Conservation (phyloP, 2,797 vertebrate genomes). For the Kryptolebias ocellatus region DNA sequence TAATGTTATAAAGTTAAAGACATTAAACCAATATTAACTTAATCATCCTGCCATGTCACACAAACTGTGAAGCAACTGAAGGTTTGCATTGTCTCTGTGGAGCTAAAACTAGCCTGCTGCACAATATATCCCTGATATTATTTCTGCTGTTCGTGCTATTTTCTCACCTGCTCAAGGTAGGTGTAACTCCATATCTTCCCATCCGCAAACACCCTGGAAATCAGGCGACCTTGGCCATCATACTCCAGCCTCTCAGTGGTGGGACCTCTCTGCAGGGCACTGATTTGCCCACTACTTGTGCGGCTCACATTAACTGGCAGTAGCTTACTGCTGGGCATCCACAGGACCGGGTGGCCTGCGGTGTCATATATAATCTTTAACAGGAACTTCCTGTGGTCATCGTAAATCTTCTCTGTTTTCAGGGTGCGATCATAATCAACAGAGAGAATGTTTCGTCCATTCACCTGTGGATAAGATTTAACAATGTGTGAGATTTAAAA, state of each 20-base stretch:
- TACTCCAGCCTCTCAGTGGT: constrained; percentile 93
- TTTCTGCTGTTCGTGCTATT: constrained; percentile 26
- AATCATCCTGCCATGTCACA: constrained; percentile 1
- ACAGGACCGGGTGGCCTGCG: constrained; percentile 95
- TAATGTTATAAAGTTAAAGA: too few relatives aligned
- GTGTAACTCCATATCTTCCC: constrained; percentile 99
- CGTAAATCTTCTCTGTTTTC: constrained; percentile 98
- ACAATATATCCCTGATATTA: constrained; percentile 22
- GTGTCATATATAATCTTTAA: constrained; percentile 95
- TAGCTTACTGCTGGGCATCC: constrained; percentile 97
- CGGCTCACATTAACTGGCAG: constrained; percentile 97
- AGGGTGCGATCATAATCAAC: constrained; percentile 97
- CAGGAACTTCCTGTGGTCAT: constrained; percentile 98
- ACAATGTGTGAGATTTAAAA: constrained; percentile 3
- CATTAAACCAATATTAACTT: not conserved
- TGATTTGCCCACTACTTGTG: constrained; percentile 91
- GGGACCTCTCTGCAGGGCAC: constrained; percentile 92
- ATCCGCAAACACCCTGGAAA: constrained; percentile 95
- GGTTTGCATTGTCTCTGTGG: constrained; percentile 23
- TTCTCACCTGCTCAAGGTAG: constrained; percentile 94
- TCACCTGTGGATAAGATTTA: constrained; percentile 84
- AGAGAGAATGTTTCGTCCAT: constrained; percentile 97
- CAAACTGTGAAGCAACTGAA: not conserved
- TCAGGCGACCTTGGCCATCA: constrained; percentile 91
- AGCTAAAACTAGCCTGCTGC: constrained; percentile 30